Evolutionary conservation across 2,888 invertebrate genomes (phyloP).

Genomic region (Thereva nobilitata): DNA sequence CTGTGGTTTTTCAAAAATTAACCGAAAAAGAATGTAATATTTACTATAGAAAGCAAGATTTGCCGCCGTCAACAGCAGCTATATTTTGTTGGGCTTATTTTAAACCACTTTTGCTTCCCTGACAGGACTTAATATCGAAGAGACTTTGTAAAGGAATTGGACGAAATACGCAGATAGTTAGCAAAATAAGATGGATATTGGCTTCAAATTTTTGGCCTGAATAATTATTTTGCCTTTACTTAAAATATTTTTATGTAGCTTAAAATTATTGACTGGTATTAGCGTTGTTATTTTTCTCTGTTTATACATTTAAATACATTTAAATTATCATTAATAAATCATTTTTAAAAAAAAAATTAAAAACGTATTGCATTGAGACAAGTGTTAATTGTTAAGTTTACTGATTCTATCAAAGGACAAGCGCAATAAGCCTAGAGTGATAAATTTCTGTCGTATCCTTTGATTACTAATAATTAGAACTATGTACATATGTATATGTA

Average conservation of each 20-base stretch:
- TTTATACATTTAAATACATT: conserved; percentile 14
- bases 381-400: conserved; percentile 33
- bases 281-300: conserved; percentile 15
- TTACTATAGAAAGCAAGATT: conserved; percentile 74
- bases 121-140: conserved; percentile 49
- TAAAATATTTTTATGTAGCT: too few relatives aligned
- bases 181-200: too few relatives aligned
- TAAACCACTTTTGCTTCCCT: conserved; percentile 64
- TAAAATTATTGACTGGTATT: too few relatives aligned
- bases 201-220: too few relatives aligned
- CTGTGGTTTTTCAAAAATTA: conserved; percentile 75
- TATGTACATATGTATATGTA: too few relatives aligned
- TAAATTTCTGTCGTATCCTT: too few relatives aligned
- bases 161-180: conserved; percentile 45
- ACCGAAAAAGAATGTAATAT: conserved; percentile 71
- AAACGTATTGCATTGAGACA: conserved; percentile 18
- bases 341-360: too few relatives aligned
- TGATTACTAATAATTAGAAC: too few relatives aligned
- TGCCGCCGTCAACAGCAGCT: conserved; percentile 77
- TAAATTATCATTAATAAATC: conserved; percentile 5
- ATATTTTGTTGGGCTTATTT: conserved; percentile 88
- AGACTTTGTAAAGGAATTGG: conserved; percentile 44
- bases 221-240: too few relatives aligned
- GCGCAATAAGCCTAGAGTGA: conserved; percentile 26
- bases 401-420: conserved; percentile 18